These are phyloP conservation scores for Acronicta aceris DNA, from an alignment of 2,888 invertebrate genomes.

Conservation along the genomic window DNA sequence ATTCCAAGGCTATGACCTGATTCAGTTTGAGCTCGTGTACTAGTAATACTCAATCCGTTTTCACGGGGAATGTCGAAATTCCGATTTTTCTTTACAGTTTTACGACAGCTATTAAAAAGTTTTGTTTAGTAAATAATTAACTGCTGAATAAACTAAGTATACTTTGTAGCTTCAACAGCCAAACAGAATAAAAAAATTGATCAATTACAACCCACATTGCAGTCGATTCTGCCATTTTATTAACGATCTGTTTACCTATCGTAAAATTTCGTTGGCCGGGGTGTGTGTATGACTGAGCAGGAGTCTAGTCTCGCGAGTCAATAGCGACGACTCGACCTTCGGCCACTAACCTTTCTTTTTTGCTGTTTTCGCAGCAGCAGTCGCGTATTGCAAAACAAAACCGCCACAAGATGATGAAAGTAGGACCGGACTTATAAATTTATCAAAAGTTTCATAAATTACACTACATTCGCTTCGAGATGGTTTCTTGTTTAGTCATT, in stretches of 20 bases:
- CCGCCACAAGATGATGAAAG: constrained; percentile 49
- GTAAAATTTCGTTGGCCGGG: constrained; percentile 51
- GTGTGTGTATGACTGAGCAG: constrained; percentile 46
- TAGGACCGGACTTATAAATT: constrained; percentile 51
- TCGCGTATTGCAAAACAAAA: constrained; percentile 49
- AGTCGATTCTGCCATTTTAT: constrained; percentile 31
- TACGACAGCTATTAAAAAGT: constrained; percentile 31
- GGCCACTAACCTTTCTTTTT: constrained; percentile 60
- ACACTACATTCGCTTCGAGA: constrained; percentile 29
- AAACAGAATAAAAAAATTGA: constrained; percentile 23
- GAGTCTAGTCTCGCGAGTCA: constrained; percentile 57
- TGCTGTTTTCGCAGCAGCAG: constrained; percentile 38
- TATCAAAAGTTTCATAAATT: constrained; percentile 48
- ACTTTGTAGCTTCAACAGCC: constrained; percentile 5
- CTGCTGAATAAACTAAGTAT: constrained; percentile 26
- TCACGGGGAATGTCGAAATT: constrained; percentile 10
- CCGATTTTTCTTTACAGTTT: constrained; percentile 9
- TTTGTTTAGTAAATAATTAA: constrained; percentile 30
- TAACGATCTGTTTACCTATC: constrained; percentile 58
- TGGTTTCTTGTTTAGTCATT: constrained; percentile 35
- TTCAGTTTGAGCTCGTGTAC: constrained; percentile 46
- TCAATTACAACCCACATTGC: constrained; percentile 33
- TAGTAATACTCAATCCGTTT: constrained; percentile 29
- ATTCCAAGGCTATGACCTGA: constrained; percentile 61
- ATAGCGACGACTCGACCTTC: constrained; percentile 61